Percentiles rank a stretch among this genome's conserved stretches.
Conservation (phyloP, 2,113 vertebrate genomes). For the Eupsittula cactorum region DNA sequence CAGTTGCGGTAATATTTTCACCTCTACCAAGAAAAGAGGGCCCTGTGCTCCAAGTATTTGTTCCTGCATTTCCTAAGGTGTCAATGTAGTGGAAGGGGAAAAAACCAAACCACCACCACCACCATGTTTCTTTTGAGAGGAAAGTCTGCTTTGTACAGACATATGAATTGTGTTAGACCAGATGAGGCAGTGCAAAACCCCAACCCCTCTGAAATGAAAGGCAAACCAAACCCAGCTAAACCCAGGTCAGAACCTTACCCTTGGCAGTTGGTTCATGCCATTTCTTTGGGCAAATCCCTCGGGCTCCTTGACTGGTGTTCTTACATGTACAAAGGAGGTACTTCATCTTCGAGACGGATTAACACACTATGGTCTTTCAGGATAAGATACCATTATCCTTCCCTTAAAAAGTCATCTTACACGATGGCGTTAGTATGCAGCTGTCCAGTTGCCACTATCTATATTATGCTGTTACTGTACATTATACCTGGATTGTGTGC, state of each 20-base stretch:
- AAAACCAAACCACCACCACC: not conserved
- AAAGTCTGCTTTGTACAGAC: not conserved
- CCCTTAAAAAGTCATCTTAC: not conserved
- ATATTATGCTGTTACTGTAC: fast-evolving
- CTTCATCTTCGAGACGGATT: not conserved
- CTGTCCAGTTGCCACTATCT: not conserved
- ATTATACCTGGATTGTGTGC: not conserved
- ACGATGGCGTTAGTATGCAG: fast-evolving
- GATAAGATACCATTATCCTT: not conserved
- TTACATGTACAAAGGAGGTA: not conserved
- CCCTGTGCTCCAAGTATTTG: not conserved
- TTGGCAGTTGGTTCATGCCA: fast-evolving
- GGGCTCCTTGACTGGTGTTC: not conserved
- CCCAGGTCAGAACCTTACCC: not conserved
- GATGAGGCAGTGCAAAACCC: not conserved
- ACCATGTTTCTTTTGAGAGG: not conserved
- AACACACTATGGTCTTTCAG: not conserved
- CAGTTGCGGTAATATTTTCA: not conserved
- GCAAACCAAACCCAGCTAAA: not conserved
- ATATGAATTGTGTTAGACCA: fast-evolving
- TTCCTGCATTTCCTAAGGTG: not conserved
- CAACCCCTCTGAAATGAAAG: not conserved
- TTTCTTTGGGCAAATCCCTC: not conserved
- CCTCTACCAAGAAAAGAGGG: not conserved
- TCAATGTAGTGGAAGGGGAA: not conserved